Evolutionary conservation across 2,888 invertebrate genomes (phyloP), one percentile per base, ranked within the genome.

Genomic region (Drosophila cracens): DNA sequence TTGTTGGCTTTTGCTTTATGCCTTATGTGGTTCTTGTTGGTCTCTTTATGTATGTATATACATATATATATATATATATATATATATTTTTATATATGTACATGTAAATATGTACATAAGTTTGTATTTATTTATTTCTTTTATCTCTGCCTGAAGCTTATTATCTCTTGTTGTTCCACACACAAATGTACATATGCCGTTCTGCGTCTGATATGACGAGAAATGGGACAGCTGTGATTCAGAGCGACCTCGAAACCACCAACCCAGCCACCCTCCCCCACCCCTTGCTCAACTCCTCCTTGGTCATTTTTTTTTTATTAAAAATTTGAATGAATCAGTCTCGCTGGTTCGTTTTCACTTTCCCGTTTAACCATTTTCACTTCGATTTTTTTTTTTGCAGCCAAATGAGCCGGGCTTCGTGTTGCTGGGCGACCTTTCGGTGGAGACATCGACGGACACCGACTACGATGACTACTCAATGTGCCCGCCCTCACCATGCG

Each of bases 401-500:
- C 94, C 94, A 83, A 95, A 94, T 76, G 95, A 95, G 89, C 94
- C 95, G 62, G 95, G 95, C 59, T 94, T 95, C 78, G 95, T 95
- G 75, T 92, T 95, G 52, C 92, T 95, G 79, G 94, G 94, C 72
- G 95, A 94, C 79, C 94, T 94, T 70, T 94, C 94, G 63, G 92
- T 94, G 82, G 95, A 95, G 84, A 94, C 95, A 70, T 94, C 95
- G 66, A 94, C 94, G 76, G 94, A 95, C 76, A 95, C 95, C 82
- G 95, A 96, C 92, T 91, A 89, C 74, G 94, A 94, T 91, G 95
- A 95, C 93, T 90, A 93, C 93, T 80, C 94, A 92, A 80, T 93
- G 94, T 95, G 95, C 76, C 96, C 96, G 79, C 97, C 97, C 48
- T 96, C 97, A 89, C 97, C 97, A 40, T 97, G 97, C 94, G 95